Base-by-base conservation (phyloP, 2,888 invertebrate genomes). In the Camptogramma bilineatum region DNA sequence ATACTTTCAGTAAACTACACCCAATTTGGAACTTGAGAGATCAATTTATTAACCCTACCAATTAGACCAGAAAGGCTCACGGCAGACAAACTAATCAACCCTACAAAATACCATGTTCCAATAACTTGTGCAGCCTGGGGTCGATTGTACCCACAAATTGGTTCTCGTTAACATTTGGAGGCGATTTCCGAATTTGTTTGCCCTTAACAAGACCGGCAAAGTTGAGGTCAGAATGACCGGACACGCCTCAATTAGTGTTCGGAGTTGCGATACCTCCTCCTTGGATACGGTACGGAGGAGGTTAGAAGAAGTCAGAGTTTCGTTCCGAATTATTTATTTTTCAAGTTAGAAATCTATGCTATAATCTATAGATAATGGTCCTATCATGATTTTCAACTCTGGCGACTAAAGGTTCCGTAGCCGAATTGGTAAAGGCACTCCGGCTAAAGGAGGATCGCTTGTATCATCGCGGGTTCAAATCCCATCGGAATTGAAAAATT, bases 101-200 rank as follows among this genome's bases (percentile, higher is more conserved):
- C 76, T 73, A 83, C 81, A 84, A 83, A 83, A 81, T 80, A 80
- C 80, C 77, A 80, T 84, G 83, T 83, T 84, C 78, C 76, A 82
- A 72, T 68, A 72, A 67, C 68, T 72, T 47, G 62, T 69, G 68
- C 68, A 66, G 54, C 66, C 60, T 60, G 61, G 69, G 68, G 66
- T 66, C 70, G 70, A 66, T 68, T 69, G 62, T 74, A 73, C 80
- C 84, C 86, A 74, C 84, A 90, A 90, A 91, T 90, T 89, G 90
- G 85, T 83, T 80, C 86, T 88, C 89, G 90, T 91, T 90, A 91
- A 86, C 90, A 90, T 89, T 89, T 83, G 85, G 85, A 85, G 79
- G 84, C 88, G 87, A 89, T 90, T 89, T 86, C 86, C 85, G 88
- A 90, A 88, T 90, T 88, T 84, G 86, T 86, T 84, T 77, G 82